These are phyloP conservation scores for Atta cephalotes DNA, from an alignment of 1,140 invertebrate genomes.

Conservation along the genomic window DNA sequence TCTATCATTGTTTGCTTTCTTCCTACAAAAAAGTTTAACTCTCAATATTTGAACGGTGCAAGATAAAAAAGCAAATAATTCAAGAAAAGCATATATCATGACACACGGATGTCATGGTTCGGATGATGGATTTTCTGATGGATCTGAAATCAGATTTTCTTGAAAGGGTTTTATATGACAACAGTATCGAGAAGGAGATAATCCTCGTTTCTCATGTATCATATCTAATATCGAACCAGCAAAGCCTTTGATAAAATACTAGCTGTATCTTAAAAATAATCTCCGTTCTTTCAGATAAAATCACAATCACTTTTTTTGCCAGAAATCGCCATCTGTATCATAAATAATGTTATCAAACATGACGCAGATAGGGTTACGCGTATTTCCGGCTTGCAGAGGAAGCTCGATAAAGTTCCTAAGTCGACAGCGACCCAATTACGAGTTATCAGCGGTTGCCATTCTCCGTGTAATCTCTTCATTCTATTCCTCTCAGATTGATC, in stretches of 20 bases:
- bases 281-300: background rate
- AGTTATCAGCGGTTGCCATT: conserved; percentile 14
- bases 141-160: background rate
- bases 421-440: conserved; percentile 33
- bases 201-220: background rate
- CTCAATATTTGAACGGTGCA: background rate
- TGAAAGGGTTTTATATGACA: background rate
- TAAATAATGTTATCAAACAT: conserved; percentile 51
- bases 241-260: background rate
- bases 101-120: background rate
- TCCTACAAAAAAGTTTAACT: background rate
- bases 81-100: background rate
- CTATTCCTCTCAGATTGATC: background rate
- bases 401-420: conserved; percentile 59
- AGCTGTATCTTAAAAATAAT: background rate
- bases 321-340: background rate
- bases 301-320: background rate
- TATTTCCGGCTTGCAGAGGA: conserved; percentile 38
- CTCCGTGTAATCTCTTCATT: conserved; percentile 21
- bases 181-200: background rate
- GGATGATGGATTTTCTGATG: background rate
- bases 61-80: conserved; percentile 3
- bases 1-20: background rate
- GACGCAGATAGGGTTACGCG: conserved; percentile 29
- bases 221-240: background rate